phyloP scores from a whole-genome alignment of 2,113 vertebrate genomes.

The Perca fluviatilis region DNA sequence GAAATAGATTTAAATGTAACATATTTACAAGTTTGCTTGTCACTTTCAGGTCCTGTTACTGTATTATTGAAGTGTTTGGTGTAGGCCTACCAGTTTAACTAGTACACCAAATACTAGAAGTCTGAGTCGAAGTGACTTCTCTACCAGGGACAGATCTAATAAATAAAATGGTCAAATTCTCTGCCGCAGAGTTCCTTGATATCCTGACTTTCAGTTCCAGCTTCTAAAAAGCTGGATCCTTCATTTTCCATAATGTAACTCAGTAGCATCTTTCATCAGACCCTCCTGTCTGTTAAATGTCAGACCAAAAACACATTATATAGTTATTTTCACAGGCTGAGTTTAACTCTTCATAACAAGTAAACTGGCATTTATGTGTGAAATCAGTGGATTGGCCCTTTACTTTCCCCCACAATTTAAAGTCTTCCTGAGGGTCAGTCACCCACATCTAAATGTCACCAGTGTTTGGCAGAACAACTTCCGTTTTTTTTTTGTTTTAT shows the following conservation, averaged over 20 bases:
- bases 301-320: background rate
- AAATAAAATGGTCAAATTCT: background rate
- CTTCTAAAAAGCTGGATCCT: background rate
- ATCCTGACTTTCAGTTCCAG: background rate
- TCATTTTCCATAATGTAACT: background rate
- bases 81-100: too few species aligned
- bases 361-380: background rate
- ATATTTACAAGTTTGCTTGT: too few species aligned
- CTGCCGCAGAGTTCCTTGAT: background rate
- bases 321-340: background rate
- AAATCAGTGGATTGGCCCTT: background rate
- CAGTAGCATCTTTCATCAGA: background rate
- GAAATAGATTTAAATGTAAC: too few species aligned
- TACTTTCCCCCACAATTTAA: background rate
- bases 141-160: background rate
- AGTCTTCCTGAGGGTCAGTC: background rate
- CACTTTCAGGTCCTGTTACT: background rate
- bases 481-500: background rate
- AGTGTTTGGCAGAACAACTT: constrained; percentile 1
- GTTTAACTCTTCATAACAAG: background rate
- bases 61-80: too few species aligned
- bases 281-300: background rate
- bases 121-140: too few species aligned
- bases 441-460: background rate
- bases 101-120: too few species aligned